A percentile compares a stretch with the other conserved stretches of the same genome.
Conservation (phyloP, 2,797 vertebrate species). For the Fistularia commersonii region DNA sequence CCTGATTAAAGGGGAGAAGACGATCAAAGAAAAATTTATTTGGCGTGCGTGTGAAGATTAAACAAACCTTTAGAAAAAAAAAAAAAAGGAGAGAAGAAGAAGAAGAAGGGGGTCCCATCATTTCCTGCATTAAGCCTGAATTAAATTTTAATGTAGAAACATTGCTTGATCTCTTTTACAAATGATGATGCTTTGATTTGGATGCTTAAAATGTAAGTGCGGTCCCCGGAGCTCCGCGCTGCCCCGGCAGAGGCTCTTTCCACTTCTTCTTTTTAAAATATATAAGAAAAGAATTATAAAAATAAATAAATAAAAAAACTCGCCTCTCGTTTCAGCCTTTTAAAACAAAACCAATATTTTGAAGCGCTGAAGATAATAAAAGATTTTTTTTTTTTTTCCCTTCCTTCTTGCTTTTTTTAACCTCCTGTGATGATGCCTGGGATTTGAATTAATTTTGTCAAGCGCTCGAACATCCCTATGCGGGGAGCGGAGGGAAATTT, state of each 20-base stretch:
- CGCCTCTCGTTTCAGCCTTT: conserved; percentile 1
- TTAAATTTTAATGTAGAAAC: conserved; percentile 78
- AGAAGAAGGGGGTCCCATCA: conserved; percentile 63
- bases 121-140: conserved; percentile 77
- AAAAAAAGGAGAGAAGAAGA: too few relatives aligned
- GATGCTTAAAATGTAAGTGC: conserved; percentile 59
- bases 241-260: conserved; percentile 27
- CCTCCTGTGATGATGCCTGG: not conserved
- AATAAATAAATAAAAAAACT: too few relatives aligned
- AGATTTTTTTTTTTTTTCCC: not conserved
- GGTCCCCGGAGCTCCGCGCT: conserved; percentile 37
- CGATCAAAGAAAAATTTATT: conserved; percentile 78
- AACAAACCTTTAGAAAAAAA: conserved; percentile 80
- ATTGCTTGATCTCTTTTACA: conserved; percentile 79
- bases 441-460: too few relatives aligned
- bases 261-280: conserved; percentile 24
- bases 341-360: conserved; percentile 19
- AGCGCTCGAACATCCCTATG: too few relatives aligned
- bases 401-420: conserved; percentile 1
- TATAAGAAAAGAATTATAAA: too few relatives aligned
- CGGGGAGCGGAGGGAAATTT: too few relatives aligned
- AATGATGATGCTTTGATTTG: conserved; percentile 76
- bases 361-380: conserved; percentile 13
- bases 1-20: conserved; percentile 72
- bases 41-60: conserved; percentile 72